phyloP scores from a whole-genome alignment of 2,797 vertebrate species.

The Notoglanidium macrostoma region DNA sequence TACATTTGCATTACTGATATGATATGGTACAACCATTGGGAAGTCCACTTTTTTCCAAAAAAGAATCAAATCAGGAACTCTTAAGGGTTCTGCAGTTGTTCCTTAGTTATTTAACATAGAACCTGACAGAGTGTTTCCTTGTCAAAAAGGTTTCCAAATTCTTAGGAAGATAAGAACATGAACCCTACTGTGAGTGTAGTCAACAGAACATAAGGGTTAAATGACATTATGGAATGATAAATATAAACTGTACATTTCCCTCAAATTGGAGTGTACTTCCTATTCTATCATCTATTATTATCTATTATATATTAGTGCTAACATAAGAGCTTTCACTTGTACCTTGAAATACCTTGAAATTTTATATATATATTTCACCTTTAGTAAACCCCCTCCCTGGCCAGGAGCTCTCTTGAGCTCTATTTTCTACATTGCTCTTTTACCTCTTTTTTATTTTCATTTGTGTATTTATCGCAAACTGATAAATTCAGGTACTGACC shows the following conservation, averaged over 20 bases:
- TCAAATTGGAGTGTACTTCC: neutral
- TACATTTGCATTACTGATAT: no score
- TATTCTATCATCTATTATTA: neutral
- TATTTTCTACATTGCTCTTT: neutral
- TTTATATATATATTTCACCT: no score
- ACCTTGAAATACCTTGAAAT: no score
- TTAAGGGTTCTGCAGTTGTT: neutral
- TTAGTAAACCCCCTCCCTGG: no score
- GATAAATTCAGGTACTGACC: constrained; percentile 7
- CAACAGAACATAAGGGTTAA: neutral
- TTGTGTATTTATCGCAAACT: neutral
- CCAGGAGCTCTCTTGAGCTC: neutral
- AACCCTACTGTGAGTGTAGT: neutral
- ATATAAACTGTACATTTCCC: neutral
- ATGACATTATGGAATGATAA: neutral
- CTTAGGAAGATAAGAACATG: neutral
- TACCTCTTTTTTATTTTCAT: neutral
- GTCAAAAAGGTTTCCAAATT: neutral
- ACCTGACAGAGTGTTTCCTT: neutral
- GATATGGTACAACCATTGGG: no score
- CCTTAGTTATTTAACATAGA: neutral
- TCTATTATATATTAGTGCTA: neutral
- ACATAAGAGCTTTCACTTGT: neutral
- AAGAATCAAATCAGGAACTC: neutral
- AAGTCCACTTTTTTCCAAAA: no score